Conservation (phyloP, 2,113 vertebrate genomes). For the Prinia subflava region DNA sequence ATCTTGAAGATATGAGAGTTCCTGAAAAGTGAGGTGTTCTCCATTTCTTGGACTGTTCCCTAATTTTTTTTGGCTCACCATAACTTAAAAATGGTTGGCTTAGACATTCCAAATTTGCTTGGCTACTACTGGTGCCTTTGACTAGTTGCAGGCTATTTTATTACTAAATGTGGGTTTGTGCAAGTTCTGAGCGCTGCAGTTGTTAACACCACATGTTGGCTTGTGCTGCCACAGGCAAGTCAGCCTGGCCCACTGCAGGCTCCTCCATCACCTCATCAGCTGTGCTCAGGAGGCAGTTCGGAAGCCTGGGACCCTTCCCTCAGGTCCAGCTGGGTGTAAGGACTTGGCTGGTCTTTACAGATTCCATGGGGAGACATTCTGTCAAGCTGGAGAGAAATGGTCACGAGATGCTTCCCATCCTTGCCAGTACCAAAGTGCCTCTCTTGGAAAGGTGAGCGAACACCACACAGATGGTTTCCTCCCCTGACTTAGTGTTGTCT, state of each 20-base stretch:
- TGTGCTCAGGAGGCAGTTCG: neutral
- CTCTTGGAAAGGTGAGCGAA: neutral
- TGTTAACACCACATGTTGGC: slow-evolving; percentile 29
- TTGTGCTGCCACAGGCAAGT: neutral
- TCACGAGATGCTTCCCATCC: neutral
- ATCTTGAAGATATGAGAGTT: slow-evolving; percentile 55
- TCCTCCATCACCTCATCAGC: slow-evolving; percentile 15
- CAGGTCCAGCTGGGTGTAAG: neutral
- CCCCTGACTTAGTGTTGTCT: neutral
- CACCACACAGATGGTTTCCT: neutral
- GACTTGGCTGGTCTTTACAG: neutral
- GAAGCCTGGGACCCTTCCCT: neutral
- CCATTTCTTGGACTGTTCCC: slow-evolving; percentile 45
- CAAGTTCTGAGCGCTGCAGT: neutral
- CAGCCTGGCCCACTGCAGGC: neutral
- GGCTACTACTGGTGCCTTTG: slow-evolving; percentile 39
- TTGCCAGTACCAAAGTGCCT: neutral
- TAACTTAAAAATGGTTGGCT: slow-evolving; percentile 44
- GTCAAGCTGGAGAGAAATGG: neutral
- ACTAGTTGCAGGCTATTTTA: slow-evolving; percentile 55
- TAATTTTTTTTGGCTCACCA: slow-evolving; percentile 51
- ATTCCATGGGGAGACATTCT: neutral
- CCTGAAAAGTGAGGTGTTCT: slow-evolving; percentile 59
- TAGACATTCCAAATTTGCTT: slow-evolving; percentile 41
- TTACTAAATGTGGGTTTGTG: slow-evolving; percentile 23